Percentiles rank a stretch among this genome's conserved stretches.
These are phyloP conservation scores for Apeltes quadracus DNA, from an alignment of 2,113 vertebrate species.

Conservation along the genomic window DNA sequence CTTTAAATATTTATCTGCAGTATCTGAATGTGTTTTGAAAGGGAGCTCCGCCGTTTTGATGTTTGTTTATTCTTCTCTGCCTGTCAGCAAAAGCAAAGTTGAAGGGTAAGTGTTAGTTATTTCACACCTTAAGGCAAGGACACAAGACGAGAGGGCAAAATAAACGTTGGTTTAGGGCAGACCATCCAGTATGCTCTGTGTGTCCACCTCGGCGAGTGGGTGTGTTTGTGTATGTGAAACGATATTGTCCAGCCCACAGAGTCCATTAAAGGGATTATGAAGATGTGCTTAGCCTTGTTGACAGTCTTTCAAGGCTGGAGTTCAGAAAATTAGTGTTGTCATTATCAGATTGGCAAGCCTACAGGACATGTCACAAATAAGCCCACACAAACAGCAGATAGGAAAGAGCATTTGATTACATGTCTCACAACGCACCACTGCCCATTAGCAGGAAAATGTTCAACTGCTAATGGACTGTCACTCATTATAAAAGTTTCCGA, in stretches of 20 bases:
- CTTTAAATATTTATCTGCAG: neutral
- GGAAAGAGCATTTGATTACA: conserved; percentile 58
- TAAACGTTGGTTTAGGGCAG: neutral
- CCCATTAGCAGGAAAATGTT: conserved; percentile 50
- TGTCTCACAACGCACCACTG: conserved; percentile 43
- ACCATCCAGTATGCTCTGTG: neutral
- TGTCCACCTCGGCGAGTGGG: neutral
- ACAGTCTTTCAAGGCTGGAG: conserved; percentile 51
- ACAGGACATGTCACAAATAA: conserved; percentile 54
- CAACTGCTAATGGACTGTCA: conserved; percentile 57
- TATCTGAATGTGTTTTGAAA: neutral
- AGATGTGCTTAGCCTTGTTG: conserved; percentile 47
- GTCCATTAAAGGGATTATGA: conserved; percentile 68
- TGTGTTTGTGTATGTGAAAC: conserved; percentile 29
- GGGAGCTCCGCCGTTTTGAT: neutral
- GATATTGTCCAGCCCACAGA: conserved; percentile 45
- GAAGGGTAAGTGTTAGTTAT: neutral
- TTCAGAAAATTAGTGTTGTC: conserved; percentile 59
- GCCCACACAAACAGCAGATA: conserved; percentile 55
- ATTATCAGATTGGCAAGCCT: conserved; percentile 57
- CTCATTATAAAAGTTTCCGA: conserved; percentile 45
- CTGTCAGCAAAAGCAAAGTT: neutral
- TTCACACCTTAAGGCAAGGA: neutral
- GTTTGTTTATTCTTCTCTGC: conserved; percentile 3
- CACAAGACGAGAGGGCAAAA: conserved; percentile 3